Percentiles rank a stretch among this genome's conserved stretches.
These are phyloP conservation scores for Schizotus pectinicornis DNA, from an alignment of 2,888 invertebrate species.

Conservation along the genomic window DNA sequence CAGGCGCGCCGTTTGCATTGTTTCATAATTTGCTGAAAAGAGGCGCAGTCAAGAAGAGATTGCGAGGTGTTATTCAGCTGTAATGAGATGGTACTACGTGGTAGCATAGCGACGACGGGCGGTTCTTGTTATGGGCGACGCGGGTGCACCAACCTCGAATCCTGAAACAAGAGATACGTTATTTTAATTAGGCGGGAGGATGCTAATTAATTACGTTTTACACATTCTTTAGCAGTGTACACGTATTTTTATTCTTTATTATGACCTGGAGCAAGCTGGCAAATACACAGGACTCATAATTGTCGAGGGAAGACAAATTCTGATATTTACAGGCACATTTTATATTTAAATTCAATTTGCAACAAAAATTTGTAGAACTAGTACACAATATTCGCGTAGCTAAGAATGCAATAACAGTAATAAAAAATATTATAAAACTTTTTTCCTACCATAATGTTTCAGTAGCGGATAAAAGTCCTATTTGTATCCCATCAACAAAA, in stretches of 20 bases:
- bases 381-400: too few species aligned
- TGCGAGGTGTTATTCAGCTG: slow-evolving; percentile 22
- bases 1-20: slow-evolving; percentile 21
- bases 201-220: background rate
- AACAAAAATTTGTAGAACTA: too few species aligned
- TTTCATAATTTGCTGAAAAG: slow-evolving; percentile 28
- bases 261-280: background rate
- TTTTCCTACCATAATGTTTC: too few species aligned
- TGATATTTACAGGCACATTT: too few species aligned
- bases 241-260: background rate
- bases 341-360: too few species aligned
- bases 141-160: background rate
- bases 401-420: too few species aligned
- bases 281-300: too few species aligned
- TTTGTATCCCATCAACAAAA: too few species aligned
- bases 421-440: too few species aligned
- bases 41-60: slow-evolving; percentile 20
- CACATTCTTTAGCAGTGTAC: background rate
- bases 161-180: background rate
- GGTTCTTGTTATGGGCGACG: slow-evolving; percentile 9
- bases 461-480: too few species aligned
- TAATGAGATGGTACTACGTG: slow-evolving; percentile 25
- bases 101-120: slow-evolving; percentile 12
- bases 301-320: too few species aligned
- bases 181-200: background rate